These are phyloP conservation scores for Sphinx pinastri DNA, from an alignment of 2,888 invertebrate species.

Conservation along the genomic window DNA sequence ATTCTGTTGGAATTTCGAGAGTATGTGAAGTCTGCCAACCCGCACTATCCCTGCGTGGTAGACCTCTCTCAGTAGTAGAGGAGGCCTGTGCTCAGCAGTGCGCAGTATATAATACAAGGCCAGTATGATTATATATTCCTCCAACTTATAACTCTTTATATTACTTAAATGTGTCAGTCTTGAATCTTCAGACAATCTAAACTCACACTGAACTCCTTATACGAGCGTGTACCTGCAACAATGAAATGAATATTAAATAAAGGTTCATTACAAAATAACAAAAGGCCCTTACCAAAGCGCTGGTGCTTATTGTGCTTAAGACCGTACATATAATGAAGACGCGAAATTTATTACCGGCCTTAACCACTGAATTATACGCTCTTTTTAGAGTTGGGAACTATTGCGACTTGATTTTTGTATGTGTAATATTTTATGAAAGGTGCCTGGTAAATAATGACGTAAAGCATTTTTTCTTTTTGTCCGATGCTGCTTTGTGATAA, in stretches of 20 bases:
- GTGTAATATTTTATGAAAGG: too few relatives aligned
- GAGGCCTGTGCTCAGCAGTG: too few relatives aligned
- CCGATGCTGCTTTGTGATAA: too few relatives aligned
- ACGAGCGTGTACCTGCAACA: conserved; percentile 6
- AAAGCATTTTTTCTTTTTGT: too few relatives aligned
- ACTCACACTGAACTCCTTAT: neutral
- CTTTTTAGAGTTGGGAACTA: neutral
- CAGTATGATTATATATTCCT: too few relatives aligned
- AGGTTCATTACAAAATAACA: conserved; percentile 23
- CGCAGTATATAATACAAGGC: too few relatives aligned
- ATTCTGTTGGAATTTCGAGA: too few relatives aligned
- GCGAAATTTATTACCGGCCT: conserved; percentile 18
- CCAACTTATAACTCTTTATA: neutral
- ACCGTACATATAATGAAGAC: conserved; percentile 2
- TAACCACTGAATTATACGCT: neutral
- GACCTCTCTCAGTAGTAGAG: too few relatives aligned
- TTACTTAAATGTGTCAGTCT: neutral
- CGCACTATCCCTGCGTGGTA: too few relatives aligned
- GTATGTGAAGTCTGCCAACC: too few relatives aligned
- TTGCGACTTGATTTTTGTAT: neutral
- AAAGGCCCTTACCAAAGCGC: neutral
- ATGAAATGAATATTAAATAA: conserved; percentile 24
- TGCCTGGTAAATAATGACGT: too few relatives aligned
- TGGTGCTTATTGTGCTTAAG: conserved; percentile 18
- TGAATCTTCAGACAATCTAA: neutral